Evolutionary conservation across 2,888 invertebrate genomes (phyloP), one percentile per base, ranked within the genome.

Genomic region (Trissolcus japonicus): DNA sequence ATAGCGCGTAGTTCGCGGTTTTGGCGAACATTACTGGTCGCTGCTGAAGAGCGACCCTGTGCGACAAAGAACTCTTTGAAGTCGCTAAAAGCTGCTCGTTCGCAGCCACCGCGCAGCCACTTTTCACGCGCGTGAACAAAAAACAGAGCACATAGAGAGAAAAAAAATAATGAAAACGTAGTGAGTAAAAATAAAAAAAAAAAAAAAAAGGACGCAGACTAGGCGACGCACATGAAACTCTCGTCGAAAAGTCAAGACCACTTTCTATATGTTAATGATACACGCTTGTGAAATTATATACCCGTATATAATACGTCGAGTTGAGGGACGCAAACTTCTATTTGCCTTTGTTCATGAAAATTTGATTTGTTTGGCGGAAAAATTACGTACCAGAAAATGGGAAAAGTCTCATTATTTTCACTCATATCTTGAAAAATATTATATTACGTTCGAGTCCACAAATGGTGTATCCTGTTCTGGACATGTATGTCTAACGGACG

Each of bases 1-100:
- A 35, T 74, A 55, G 75, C 55, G 78, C 73, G 76, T 56, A 79
- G 79, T 68, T 71, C 46, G 80, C 59, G 79, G 76, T 80, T 81
- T 61, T 46, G 61, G 43, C 50, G 56, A 73, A 54, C 61, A 68
- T 74, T 60, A 61, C 60, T 62, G 55, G 63, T 46, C 46, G 59
- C 59, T 25, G 48, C 40, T 60, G 68, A 25, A 68, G 48, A 54
- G 75, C 69, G 71, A 56, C 66, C 67, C 69, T 71, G 65, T 48
- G 61, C 55, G 54, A 41, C 66, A 35, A 35, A 35, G 60, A 74
- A 19, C 21, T 62, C 87, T 87, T 86, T 86, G 86, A 87, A 86
- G 86, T 85, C 81, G 79, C 83, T 85, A 82, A 85, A 86, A 85
- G 86, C 84, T 75, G 79, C 67, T 80, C 76, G 80, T 79, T 79